Base-by-base conservation (phyloP, 2,113 vertebrate genomes). In the Rattus rattus region DNA sequence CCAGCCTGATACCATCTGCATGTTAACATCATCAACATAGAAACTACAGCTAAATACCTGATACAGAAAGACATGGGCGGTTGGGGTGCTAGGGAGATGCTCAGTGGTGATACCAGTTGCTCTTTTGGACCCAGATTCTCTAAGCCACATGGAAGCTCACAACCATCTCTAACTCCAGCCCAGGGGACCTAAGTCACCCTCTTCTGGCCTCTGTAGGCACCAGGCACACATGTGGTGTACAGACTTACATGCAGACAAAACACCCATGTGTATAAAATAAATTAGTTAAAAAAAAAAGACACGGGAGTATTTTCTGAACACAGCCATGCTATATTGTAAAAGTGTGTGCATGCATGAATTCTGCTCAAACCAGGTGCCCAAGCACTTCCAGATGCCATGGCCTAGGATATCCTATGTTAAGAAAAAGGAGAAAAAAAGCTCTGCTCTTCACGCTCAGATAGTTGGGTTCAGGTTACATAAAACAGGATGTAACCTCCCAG, bases 401-500 rank as follows among this genome's bases (percentile, higher is more conserved):
- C 36, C 94, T 77, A 93, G 54, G 72, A 67, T 24, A 65, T 24
- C 81, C 73, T 97, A 96, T 96, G 92, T 96, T 84, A 91, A 95
- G 76, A n/a, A 89, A 77, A 69, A 91, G 26, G 76, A 70, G 76
- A 11, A 94, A 94, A 94, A 92, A 79, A 72, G 65, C 56, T 93
- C 16, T 43, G 33, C 86, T 91, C 77, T 91, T 91, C 76, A 17
- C 30, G 73, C 91, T 59, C 93, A 97, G 86, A 96, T 86, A 97
- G 61, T 94, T 91, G 54, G 94, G 91, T 83, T 97, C 89, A 24
- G 86, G 92, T 97, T 97, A 96, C 87, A 93, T 1, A 73, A 93
- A 92, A 96, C 84, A 87, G 89, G 72, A 89, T 97, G 14, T 81
- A 93, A 88, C 88, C 94, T 97, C 96, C 95, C 92, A 96, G 95